phyloP scores from a whole-genome alignment of 2,888 invertebrate species.

The Pelosia muscerda region DNA sequence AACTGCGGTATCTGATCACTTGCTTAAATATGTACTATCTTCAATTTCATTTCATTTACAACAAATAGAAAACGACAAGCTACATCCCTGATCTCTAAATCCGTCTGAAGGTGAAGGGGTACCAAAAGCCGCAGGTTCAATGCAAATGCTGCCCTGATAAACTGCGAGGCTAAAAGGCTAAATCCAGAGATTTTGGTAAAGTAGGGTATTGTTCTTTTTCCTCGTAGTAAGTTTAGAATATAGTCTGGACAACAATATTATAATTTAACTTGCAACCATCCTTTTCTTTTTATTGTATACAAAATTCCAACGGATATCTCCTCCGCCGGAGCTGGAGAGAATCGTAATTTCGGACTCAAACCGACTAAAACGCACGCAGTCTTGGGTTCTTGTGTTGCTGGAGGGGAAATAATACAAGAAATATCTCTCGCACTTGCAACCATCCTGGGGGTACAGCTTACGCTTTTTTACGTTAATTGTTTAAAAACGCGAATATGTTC shows the following conservation, averaged over 20 bases:
- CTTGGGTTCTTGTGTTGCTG: no score
- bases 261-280: neutral
- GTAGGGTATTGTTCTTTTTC: neutral
- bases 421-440: no score
- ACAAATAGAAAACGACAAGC: neutral
- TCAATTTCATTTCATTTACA: neutral
- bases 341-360: no score
- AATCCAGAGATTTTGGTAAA: neutral
- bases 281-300: no score
- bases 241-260: neutral
- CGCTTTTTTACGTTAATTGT: neutral
- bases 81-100: neutral
- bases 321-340: no score
- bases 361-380: no score
- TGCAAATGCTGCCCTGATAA: neutral
- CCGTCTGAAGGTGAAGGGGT: neutral
- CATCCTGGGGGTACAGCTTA: neutral
- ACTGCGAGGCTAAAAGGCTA: neutral
- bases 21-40: neutral
- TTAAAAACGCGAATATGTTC: no score
- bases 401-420: no score
- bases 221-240: neutral
- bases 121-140: conserved; percentile 1
- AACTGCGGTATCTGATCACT: neutral
- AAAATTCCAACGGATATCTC: no score